Base-by-base conservation (phyloP, 1,140 invertebrate genomes). In the Trichomalopsis sarcophagae region DNA sequence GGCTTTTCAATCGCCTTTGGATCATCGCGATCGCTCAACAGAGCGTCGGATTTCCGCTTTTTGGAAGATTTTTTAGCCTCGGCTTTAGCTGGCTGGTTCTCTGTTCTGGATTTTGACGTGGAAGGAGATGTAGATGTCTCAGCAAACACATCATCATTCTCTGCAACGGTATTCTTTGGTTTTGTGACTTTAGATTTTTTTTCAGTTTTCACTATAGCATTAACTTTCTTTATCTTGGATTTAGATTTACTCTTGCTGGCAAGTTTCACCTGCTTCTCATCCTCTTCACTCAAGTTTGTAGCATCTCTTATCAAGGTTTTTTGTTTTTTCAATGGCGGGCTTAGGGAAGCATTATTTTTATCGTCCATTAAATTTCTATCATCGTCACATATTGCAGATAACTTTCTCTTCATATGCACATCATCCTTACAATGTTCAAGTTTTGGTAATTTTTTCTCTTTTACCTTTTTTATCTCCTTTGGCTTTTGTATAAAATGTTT, bases 1-100 rank as follows among this genome's bases (percentile, higher is more conserved):
- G 74, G 23, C 5, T 76, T 10, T 40, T 44, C 7, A 13, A 30
- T 44, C 74, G 13, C 5, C 0, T 40, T 11, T 21, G 74, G 33
- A 44, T 76, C 36, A 6, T 11, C 71, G 3, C 33, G 17, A 4
- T 7, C 27, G 9, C 23, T 71, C 4, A 17, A 2, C 10, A 30
- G 10, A 30, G 7, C 17, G 10, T 76, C 74, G 17, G 36, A 27
- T 76, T 76, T 76, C 13, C 74, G 74, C 36, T 76, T 76, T 76
- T 76, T 76, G 3, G 73, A 6, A 21, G 74, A 21, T 76, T 76
- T 76, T 44, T 76, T 76, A 6, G 27, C 21, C 6, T n/a, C 55
- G 14, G 17, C 6, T 76, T 76, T 76, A 6, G 2, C 1, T 76
- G n/a, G 17, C 21, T 40, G 44, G 9, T 76, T 76, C 36, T n/a